A percentile compares a stretch with the other conserved stretches of the same genome.
Evolutionary conservation across 2,888 invertebrate species (phyloP).

Genomic region (Heteropelma amictum): DNA sequence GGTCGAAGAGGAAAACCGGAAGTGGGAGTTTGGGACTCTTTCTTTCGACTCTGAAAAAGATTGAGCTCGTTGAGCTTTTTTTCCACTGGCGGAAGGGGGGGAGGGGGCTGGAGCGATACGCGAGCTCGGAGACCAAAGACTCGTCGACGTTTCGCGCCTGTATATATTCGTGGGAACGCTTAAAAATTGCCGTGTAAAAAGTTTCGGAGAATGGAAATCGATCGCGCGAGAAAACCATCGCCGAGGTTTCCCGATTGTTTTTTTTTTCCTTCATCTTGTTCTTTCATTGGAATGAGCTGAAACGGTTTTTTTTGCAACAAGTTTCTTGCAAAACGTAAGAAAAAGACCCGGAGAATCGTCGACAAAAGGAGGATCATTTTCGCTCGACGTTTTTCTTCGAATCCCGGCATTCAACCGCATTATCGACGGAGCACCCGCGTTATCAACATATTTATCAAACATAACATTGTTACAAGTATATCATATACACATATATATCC

Average conservation of each 20-base stretch:
- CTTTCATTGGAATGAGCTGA: slow-evolving; percentile 49
- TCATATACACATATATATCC: slow-evolving; percentile 38
- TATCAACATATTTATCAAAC: slow-evolving; percentile 51
- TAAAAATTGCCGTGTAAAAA: slow-evolving; percentile 51
- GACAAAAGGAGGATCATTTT: too few relatives aligned
- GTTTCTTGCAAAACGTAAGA: slow-evolving; percentile 13
- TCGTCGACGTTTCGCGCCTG: background rate
- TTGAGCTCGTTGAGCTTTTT: background rate
- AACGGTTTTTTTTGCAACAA: slow-evolving; percentile 35
- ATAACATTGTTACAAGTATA: slow-evolving; percentile 54
- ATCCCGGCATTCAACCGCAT: slow-evolving; percentile 33
- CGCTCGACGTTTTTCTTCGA: too few relatives aligned
- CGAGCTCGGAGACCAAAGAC: slow-evolving; percentile 20
- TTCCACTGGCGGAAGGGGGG: background rate
- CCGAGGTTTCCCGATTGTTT: slow-evolving; percentile 12
- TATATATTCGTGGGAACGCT: slow-evolving; percentile 23
- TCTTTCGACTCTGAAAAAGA: background rate
- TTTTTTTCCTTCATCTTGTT: slow-evolving; percentile 8
- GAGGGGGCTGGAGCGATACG: background rate
- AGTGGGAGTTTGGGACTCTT: slow-evolving; percentile 28
- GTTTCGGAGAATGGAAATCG: slow-evolving; percentile 34
- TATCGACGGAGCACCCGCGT: slow-evolving; percentile 50
- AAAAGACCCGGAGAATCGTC: background rate
- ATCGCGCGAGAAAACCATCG: slow-evolving; percentile 29
- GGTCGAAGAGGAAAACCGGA: slow-evolving; percentile 23